Percentiles rank a stretch among this genome's conserved stretches.
Conservation (phyloP, 2,797 vertebrate species). For the Fundulus diaphanus region DNA sequence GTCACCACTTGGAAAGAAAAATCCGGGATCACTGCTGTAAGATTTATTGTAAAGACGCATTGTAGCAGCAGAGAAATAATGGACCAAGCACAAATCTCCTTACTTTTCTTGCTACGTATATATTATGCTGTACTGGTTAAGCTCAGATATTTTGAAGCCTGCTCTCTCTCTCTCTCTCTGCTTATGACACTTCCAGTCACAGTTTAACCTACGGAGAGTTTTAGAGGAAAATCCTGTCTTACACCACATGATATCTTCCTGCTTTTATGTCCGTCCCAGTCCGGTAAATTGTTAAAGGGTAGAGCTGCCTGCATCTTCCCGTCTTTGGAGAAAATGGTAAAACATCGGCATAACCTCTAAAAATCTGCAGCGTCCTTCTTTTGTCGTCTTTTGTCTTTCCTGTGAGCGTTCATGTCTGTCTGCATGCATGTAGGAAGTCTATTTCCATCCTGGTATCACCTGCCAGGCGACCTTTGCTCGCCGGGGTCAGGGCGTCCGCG, state of each 20-base stretch:
- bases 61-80: not conserved
- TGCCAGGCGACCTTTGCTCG: slow-evolving; percentile 39
- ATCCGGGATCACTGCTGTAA: not conserved
- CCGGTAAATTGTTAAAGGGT: not conserved
- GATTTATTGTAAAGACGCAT: not conserved
- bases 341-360: not conserved
- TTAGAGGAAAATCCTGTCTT: slow-evolving; percentile 8
- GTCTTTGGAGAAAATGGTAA: slow-evolving; percentile 2
- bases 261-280: not conserved
- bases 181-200: not conserved
- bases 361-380: slow-evolving; percentile 5
- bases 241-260: not conserved
- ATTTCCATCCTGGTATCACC: slow-evolving; percentile 38
- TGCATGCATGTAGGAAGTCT: slow-evolving; percentile 26
- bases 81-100: not conserved
- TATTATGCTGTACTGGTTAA: not conserved
- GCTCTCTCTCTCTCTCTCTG: not conserved
- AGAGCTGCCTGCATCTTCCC: not conserved
- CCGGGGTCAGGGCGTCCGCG: slow-evolving; percentile 50
- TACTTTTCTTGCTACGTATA: not conserved
- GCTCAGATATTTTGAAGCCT: not conserved
- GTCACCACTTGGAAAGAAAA: not conserved
- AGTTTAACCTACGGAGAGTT: slow-evolving; percentile 18
- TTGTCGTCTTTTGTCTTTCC: slow-evolving; percentile 4
- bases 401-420: not conserved